phyloP scores from a whole-genome alignment of 2,797 vertebrate species.

The Vultur gryphus region DNA sequence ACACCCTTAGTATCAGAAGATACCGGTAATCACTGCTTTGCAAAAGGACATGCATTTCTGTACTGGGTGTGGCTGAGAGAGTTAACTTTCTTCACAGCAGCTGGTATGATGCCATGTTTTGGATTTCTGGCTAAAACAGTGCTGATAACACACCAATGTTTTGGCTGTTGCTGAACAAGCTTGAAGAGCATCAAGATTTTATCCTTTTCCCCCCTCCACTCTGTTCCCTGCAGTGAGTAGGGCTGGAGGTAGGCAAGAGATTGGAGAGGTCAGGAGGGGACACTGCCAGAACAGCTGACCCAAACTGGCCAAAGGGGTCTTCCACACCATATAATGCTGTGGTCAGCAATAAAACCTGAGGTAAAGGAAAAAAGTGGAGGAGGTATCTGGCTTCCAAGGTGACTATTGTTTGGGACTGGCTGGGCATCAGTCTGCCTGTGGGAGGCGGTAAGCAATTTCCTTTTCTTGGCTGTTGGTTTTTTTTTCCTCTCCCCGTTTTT shows the following conservation, averaged over 20 bases:
- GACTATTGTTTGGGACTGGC: neutral
- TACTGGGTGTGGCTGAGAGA: neutral
- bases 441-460: neutral
- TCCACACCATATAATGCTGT: neutral
- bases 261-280: neutral
- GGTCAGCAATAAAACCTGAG: neutral
- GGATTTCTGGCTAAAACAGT: neutral
- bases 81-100: neutral
- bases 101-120: neutral
- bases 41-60: neutral
- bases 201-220: too few species aligned
- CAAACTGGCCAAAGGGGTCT: neutral
- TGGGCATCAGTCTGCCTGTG: neutral
- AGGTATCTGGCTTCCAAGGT: neutral
- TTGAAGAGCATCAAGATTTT: neutral
- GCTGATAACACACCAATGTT: neutral
- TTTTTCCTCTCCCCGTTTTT: neutral
- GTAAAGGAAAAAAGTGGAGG: neutral
- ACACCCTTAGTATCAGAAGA: neutral
- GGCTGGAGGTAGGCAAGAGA: neutral
- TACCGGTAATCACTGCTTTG: neutral
- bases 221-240: accelerated
- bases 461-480: neutral
- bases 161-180: neutral
- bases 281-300: neutral